Base-by-base conservation (phyloP, 2,888 invertebrate species). In the Brenthis hecate region DNA sequence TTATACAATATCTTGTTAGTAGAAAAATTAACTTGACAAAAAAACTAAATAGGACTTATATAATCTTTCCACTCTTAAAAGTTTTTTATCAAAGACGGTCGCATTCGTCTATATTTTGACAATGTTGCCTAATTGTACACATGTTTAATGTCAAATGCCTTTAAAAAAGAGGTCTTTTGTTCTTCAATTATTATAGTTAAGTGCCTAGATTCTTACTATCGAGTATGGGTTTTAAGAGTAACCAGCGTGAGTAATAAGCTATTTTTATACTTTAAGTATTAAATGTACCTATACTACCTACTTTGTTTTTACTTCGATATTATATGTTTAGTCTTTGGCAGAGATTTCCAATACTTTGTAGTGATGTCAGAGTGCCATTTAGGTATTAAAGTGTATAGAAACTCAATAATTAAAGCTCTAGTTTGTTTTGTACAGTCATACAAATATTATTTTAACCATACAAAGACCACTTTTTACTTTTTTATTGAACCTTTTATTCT, bases 91-190 rank as follows among this genome's bases (percentile, higher is more conserved):
- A 60, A 36, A 48, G 28, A 48, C 48, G 36, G 32, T 56, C 36
- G 57, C 54, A 61, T 66, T 66, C 58, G 62, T 58, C 60, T 56
- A 47, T 69, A 67, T 62, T 66, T 63, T 56, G 56, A 56, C 58
- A 66, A 71, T 65, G 68, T 61, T 63, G 57, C 66, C 70, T 58
- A 65, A 69, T 66, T 58, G 55, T 68, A 69, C 72, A 68, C 64
- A 58, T 74, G 71, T 71, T 68, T 64, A 61, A 65, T 66, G 64
- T 71, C 72, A 68, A 71, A 64, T 43, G 36, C 53, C 50, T 61
- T 63, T 67, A 56, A 51, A 70, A 67, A 68, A 68, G 68, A 43
- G 55, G 57, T 61, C n/a, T 28, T 56, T 71, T 71, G 68, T 71
- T 71, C 62, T 62, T 63, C 48, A 48, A 68, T 71, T 65, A 65